Evolutionary conservation across 2,888 invertebrate genomes (phyloP).

Genomic region (Drosophila kokeensis): DNA sequence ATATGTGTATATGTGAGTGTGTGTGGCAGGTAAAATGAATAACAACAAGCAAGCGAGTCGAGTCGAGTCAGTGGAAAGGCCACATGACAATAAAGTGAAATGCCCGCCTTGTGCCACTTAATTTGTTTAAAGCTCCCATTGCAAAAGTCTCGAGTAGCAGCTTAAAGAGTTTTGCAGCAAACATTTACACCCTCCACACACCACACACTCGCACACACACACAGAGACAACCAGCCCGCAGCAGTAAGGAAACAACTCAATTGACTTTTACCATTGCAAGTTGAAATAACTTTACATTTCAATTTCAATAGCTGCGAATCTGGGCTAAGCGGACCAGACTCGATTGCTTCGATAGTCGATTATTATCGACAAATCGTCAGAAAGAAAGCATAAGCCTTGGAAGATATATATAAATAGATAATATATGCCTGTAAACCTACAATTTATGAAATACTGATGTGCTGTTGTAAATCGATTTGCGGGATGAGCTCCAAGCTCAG

Average conservation of each 20-base stretch:
- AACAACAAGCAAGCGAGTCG: conserved; percentile 52
- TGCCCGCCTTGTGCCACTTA: conserved; percentile 73
- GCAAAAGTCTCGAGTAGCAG: conserved; percentile 53
- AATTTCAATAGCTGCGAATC: not conserved
- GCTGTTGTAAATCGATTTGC: not conserved
- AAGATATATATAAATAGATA: not conserved
- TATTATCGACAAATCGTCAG: not conserved
- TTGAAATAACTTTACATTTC: not conserved
- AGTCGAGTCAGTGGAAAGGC: conserved; percentile 37
- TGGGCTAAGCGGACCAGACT: not conserved
- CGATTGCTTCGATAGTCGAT: not conserved
- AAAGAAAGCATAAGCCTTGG: not conserved
- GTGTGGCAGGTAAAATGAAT: conserved; percentile 60
- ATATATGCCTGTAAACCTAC: too few species aligned
- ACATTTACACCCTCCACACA: not conserved
- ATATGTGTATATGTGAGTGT: conserved; percentile 14
- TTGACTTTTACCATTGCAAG: not conserved
- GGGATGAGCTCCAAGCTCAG: not conserved
- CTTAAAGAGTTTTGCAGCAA: conserved; percentile 44
- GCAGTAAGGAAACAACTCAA: not conserved
- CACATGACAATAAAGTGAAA: conserved; percentile 66
- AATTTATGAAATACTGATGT: not conserved
- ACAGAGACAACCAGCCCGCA: not conserved
- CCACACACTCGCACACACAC: not conserved
- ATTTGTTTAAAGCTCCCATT: conserved; percentile 67